These are phyloP conservation scores for Sycophila sp. DNA, from an alignment of 1,140 invertebrate species.

Conservation along the genomic window DNA sequence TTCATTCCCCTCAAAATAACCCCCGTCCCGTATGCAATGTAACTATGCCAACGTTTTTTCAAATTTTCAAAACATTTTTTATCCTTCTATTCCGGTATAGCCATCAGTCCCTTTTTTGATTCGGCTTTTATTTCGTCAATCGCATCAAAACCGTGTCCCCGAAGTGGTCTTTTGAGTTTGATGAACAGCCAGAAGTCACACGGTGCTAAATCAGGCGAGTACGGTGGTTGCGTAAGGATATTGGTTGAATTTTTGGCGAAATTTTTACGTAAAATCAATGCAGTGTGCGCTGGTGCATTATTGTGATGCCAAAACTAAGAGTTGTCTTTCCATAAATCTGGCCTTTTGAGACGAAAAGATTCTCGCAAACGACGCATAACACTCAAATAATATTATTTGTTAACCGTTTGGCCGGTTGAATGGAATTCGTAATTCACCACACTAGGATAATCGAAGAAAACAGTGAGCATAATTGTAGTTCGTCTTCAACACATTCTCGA, in stretches of 20 bases:
- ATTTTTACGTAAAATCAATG: slow-evolving; percentile 5
- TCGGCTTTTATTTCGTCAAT: too few species aligned
- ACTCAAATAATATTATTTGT: slow-evolving; percentile 11
- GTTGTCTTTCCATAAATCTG: slow-evolving; percentile 31
- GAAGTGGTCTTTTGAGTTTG: too few species aligned
- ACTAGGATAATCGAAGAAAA: slow-evolving; percentile 47
- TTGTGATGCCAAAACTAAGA: too few species aligned
- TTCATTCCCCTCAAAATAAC: too few species aligned
- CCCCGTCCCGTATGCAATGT: too few species aligned
- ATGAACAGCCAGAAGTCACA: not conserved
- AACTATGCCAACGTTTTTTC: too few species aligned
- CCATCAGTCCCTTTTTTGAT: too few species aligned
- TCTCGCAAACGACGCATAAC: slow-evolving; percentile 9
- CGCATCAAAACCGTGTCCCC: too few species aligned
- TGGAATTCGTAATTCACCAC: slow-evolving; percentile 1
- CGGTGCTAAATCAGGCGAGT: not conserved
- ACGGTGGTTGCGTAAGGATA: not conserved
- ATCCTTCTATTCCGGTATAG: too few species aligned
- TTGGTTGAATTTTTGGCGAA: too few species aligned
- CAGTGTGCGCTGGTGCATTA: slow-evolving; percentile 19
- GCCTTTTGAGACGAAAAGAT: slow-evolving; percentile 23
- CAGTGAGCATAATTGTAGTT: slow-evolving; percentile 38
- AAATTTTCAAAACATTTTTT: too few species aligned
- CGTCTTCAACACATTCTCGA: slow-evolving; percentile 47
- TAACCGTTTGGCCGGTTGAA: not conserved